Evolutionary conservation across 2,113 vertebrate species (phyloP).

Genomic region (Myotis yumanensis): DNA sequence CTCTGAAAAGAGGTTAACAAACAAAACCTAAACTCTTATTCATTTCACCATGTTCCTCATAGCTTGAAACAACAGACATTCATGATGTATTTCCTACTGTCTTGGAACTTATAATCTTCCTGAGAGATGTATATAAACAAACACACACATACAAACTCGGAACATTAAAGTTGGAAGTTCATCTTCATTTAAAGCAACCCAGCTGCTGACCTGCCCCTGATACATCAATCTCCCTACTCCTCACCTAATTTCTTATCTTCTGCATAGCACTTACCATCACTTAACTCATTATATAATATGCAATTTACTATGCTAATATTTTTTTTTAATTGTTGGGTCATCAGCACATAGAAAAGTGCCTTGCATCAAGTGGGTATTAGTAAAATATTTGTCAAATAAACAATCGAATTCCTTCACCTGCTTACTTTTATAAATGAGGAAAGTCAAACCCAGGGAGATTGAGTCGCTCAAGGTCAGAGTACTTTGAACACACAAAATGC

Average conservation of each 20-base stretch:
- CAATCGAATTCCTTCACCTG: neutral
- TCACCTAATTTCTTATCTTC: neutral
- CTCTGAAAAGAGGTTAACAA: too few species aligned
- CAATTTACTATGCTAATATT: neutral
- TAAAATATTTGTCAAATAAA: slow-evolving; percentile 15
- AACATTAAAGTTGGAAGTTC: neutral
- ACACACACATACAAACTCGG: neutral
- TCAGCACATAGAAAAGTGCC: neutral
- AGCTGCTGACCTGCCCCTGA: neutral
- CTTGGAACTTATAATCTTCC: neutral
- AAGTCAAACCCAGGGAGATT: neutral
- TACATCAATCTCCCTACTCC: too few species aligned
- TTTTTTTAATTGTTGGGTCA: neutral
- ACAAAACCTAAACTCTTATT: slow-evolving; percentile 1
- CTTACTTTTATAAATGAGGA: neutral
- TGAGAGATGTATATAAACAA: slow-evolving; percentile 29
- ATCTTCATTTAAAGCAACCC: slow-evolving; percentile 11
- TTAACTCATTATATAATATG: neutral
- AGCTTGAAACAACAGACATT: slow-evolving; percentile 24
- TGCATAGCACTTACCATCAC: neutral
- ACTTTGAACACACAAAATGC: neutral
- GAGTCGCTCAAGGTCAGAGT: neutral
- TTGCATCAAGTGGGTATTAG: neutral
- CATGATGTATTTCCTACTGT: neutral
- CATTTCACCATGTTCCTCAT: neutral